Conservation (phyloP, 2,888 invertebrate species). For the Epistrophe grossulariae region DNA sequence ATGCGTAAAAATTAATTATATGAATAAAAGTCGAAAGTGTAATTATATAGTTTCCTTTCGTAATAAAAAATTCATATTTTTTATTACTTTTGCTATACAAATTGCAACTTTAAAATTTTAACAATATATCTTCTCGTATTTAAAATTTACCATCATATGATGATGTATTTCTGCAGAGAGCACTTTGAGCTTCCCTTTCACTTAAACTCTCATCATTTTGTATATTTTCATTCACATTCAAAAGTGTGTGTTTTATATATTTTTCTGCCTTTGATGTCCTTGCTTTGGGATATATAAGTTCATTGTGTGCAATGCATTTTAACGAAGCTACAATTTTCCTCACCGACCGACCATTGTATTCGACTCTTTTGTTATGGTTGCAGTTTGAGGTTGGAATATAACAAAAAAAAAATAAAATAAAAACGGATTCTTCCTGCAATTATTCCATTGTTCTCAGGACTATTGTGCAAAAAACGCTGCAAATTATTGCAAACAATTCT, state of each 20-base stretch:
- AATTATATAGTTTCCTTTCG: background rate
- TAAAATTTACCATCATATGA: background rate
- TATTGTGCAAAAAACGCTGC: slow-evolving; percentile 63
- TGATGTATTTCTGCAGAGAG: background rate
- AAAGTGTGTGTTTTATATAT: background rate
- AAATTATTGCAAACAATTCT: slow-evolving; percentile 70
- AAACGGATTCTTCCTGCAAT: slow-evolving; percentile 62
- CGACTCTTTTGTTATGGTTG: slow-evolving; percentile 37
- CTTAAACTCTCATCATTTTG: slow-evolving; percentile 17
- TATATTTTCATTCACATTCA: background rate
- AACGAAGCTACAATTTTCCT: slow-evolving; percentile 41
- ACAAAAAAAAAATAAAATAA: slow-evolving; percentile 34
- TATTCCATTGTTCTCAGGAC: slow-evolving; percentile 63
- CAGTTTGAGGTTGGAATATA: slow-evolving; percentile 38
- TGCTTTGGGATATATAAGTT: slow-evolving; percentile 22
- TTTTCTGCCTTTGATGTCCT: slow-evolving; percentile 25
- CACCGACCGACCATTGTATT: slow-evolving; percentile 27
- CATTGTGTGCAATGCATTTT: slow-evolving; percentile 43
- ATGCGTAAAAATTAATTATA: too few species aligned
- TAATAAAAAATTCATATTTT: background rate
- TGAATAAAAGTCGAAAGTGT: too few species aligned
- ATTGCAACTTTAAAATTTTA: slow-evolving; percentile 7
- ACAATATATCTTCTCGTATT: background rate
- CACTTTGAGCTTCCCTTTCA: background rate
- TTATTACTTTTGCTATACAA: background rate